phyloP scores from a whole-genome alignment of 2,888 invertebrate genomes.

The Drosophila cracens region DNA sequence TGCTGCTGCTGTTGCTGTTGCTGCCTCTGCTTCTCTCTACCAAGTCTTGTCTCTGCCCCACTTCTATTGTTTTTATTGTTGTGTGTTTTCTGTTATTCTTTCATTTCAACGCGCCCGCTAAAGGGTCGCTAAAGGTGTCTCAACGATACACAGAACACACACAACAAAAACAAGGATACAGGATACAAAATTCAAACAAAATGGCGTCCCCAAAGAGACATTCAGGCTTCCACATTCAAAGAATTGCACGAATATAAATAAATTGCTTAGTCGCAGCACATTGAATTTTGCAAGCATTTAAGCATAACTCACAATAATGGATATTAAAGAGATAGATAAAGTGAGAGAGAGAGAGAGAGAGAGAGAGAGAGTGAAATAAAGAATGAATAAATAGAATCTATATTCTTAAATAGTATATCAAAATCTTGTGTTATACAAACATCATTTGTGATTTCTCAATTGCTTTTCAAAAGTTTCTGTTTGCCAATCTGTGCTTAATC shows the following conservation, averaged over 20 bases:
- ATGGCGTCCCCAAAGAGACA: conserved; percentile 32
- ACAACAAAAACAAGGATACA: conserved; percentile 8
- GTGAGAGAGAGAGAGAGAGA: neutral
- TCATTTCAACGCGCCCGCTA: conserved; percentile 77
- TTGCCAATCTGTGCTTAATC: neutral
- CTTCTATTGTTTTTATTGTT: conserved; percentile 34
- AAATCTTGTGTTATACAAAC: neutral
- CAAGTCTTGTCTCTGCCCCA: conserved; percentile 8
- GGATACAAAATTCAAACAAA: conserved; percentile 21
- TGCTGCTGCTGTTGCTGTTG: neutral
- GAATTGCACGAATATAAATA: neutral
- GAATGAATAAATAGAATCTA: neutral
- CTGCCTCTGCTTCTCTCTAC: neutral
- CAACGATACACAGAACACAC: conserved; percentile 38
- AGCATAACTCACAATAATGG: neutral
- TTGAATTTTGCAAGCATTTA: neutral
- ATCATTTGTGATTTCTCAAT: neutral
- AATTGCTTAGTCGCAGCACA: neutral
- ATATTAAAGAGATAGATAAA: neutral
- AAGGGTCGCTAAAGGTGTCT: conserved; percentile 63
- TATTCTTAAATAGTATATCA: neutral
- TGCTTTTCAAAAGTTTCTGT: conserved; percentile 4
- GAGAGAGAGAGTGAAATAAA: neutral
- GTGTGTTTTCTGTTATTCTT: conserved; percentile 67
- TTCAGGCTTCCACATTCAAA: conserved; percentile 1